These are phyloP conservation scores for Brotula barbata DNA, from an alignment of 2,797 vertebrate species.

Conservation along the genomic window DNA sequence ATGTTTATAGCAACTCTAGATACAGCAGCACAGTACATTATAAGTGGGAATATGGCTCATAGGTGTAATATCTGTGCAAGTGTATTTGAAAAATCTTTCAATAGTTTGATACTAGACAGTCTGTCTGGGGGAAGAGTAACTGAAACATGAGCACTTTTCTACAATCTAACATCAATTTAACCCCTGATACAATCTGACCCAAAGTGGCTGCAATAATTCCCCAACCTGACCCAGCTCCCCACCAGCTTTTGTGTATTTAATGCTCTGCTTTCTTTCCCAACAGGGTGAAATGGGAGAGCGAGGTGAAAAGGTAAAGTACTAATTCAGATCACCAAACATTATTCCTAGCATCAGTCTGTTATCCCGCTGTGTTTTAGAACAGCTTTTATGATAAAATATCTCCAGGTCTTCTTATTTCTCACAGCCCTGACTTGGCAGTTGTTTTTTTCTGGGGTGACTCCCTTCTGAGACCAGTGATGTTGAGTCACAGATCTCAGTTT, in stretches of 20 bases:
- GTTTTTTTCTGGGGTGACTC: slow-evolving; percentile 33
- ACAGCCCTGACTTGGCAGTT: slow-evolving; percentile 2
- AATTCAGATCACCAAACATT: slow-evolving; percentile 54
- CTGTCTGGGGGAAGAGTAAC: slow-evolving; percentile 46
- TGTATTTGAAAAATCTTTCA: slow-evolving; percentile 37
- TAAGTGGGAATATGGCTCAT: neutral
- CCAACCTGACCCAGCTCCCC: slow-evolving; percentile 23
- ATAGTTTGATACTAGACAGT: slow-evolving; percentile 13
- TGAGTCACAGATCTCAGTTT: slow-evolving; percentile 57
- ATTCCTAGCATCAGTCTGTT: slow-evolving; percentile 40
- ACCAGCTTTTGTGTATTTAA: slow-evolving; percentile 47
- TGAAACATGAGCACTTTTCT: slow-evolving; percentile 52
- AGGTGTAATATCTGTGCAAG: slow-evolving; percentile 19
- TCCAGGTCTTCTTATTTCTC: slow-evolving; percentile 17
- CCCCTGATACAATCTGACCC: slow-evolving; percentile 70
- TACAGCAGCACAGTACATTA: no score
- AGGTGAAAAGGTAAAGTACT: slow-evolving; percentile 91
- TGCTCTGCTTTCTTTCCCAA: slow-evolving; percentile 74
- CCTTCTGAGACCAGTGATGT: slow-evolving; percentile 38
- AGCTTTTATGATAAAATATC: slow-evolving; percentile 13
- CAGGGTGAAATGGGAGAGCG: slow-evolving; percentile 94
- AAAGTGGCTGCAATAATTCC: slow-evolving; percentile 45
- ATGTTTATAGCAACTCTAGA: no score
- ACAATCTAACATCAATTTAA: slow-evolving; percentile 67
- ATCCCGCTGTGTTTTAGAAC: slow-evolving; percentile 33